These are phyloP conservation scores for Zaprionus nigranus DNA, from an alignment of 1,140 invertebrate species.

Conservation along the genomic window DNA sequence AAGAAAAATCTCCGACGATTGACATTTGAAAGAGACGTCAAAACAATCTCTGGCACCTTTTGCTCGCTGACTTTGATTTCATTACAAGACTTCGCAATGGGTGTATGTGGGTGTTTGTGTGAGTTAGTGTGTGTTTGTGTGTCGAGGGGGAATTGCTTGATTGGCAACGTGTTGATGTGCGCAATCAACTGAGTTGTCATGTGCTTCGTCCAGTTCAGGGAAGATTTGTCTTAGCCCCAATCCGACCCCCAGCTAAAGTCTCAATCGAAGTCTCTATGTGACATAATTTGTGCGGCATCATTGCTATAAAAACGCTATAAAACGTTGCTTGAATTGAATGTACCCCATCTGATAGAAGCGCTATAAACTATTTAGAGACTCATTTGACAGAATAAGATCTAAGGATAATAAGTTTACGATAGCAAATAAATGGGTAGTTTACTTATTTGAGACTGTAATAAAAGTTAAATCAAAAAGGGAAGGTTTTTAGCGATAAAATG, in stretches of 20 bases:
- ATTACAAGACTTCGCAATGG: conserved; percentile 21
- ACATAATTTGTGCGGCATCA: conserved; percentile 56
- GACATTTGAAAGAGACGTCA: conserved; percentile 81
- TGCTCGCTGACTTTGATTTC: conserved; percentile 51
- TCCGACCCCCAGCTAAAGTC: background rate
- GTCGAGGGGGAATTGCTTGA: conserved; percentile 30
- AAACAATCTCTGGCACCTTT: conserved; percentile 78
- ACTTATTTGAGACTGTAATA: background rate
- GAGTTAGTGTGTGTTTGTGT: conserved; percentile 5
- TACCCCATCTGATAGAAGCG: conserved; percentile 24
- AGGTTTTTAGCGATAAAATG: background rate
- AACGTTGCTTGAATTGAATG: conserved; percentile 27
- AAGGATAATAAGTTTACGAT: conserved; percentile 14
- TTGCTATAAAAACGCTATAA: conserved; percentile 39
- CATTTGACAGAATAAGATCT: conserved; percentile 5
- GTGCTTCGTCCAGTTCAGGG: conserved; percentile 16
- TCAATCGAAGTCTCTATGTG: conserved; percentile 26
- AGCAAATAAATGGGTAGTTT: background rate
- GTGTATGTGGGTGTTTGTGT: background rate
- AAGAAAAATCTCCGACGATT: conserved; percentile 64
- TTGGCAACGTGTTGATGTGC: conserved; percentile 76
- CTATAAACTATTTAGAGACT: conserved; percentile 35
- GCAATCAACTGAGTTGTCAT: conserved; percentile 71
- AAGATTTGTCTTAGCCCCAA: background rate
- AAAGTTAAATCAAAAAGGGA: background rate